Evolutionary conservation across 2,888 invertebrate species (phyloP), one percentile per base, ranked within the genome.

Genomic region (Actias luna): DNA sequence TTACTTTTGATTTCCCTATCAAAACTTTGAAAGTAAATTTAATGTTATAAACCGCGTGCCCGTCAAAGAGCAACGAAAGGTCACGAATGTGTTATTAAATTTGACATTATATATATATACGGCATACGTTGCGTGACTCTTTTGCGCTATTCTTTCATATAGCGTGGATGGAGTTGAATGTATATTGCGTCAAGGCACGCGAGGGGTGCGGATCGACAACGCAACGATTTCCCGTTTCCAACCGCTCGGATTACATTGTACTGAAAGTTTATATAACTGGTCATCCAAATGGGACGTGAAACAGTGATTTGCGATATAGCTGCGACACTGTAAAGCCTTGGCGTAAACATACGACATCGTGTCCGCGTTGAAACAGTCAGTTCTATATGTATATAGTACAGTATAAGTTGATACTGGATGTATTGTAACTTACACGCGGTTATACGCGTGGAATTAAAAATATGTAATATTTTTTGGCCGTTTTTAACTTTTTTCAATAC

Each of bases 1-100:
- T n/a, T n/a, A 33, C 5, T 33, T 33, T 10, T n/a, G 2, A n/a
- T n/a, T 39, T 39, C 7, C 42, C 7, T 2, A 10, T 33, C 12
- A 3, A 33, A 33, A 33, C 36, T 39, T 25, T 50, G 12, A 25
- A 50, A 50, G 25, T 50, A 25, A 46, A 46, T 46, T 22, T 10
- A 25, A 2, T 25, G 46, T 50, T 50, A 50, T 2, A 25, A 50
- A 50, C 0, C 46, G 25, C 25, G 22, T 4, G 46, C 10, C 10
- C 16, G 16, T 25, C 10, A n/a, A n/a, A 50, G 12, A 50, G 12
- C 22, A 14, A 50, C 22, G 22, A 50, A 50, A 22, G 12, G 46
- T 50, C 14, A 50, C 25, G 25, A n/a, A 42, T 18, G 42, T 50
- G 10, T 50, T 50, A 50, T 50, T 50, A 46, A 46, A 46, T 50